phyloP scores from a whole-genome alignment of 2,888 invertebrate genomes.

The Physocephala rufipes region DNA sequence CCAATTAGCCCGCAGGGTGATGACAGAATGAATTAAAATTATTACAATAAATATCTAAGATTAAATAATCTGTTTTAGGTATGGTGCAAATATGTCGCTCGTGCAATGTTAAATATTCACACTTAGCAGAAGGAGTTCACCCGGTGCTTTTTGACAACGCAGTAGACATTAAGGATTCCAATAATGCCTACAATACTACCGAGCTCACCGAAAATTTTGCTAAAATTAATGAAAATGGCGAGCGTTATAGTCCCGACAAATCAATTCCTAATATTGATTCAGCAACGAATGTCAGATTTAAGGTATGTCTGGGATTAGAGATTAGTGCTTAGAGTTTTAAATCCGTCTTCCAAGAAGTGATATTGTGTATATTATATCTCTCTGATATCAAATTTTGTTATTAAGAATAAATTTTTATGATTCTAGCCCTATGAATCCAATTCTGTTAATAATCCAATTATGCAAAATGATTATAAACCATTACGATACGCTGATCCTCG shows the following conservation, averaged over 20 bases:
- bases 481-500: constrained; percentile 67
- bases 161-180: background rate
- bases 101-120: constrained; percentile 80
- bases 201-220: constrained; percentile 30
- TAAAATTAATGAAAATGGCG: constrained; percentile 45
- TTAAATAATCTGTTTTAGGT: constrained; percentile 66
- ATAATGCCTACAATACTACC: background rate
- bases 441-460: constrained; percentile 58
- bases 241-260: constrained; percentile 63
- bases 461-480: constrained; percentile 67
- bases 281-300: constrained; percentile 64
- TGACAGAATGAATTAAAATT: constrained; percentile 27
- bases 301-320: constrained; percentile 56
- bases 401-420: constrained; percentile 44
- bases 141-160: constrained; percentile 46
- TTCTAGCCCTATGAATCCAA: constrained; percentile 72
- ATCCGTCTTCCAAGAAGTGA: no score
- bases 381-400: constrained; percentile 13
- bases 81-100: constrained; percentile 88
- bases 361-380: background rate
- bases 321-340: background rate
- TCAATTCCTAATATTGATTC: constrained; percentile 63
- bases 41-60: constrained; percentile 19
- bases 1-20: constrained; percentile 88
- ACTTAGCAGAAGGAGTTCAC: constrained; percentile 65